Base-by-base conservation (phyloP, 2,888 invertebrate species). In the Eupithecia dodoneata region DNA sequence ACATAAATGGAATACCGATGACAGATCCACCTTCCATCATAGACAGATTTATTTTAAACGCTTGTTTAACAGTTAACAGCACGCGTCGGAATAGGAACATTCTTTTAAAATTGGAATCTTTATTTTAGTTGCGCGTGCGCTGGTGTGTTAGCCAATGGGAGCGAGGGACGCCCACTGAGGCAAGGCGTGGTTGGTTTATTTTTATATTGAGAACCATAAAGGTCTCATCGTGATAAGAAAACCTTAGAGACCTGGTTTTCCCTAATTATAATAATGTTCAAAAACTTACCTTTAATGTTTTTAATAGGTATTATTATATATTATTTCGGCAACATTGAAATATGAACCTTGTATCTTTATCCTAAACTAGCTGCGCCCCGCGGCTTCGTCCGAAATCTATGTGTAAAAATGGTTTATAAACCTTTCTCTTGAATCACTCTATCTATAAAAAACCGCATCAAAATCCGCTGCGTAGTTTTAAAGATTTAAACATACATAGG, bases 31-130 rank as follows among this genome's bases (percentile, higher is more conserved):
- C 86, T 82, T 69, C 66, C 13, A 44, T 69, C 67, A 59, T 63
- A 74, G 66, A 69, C 52, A 44, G 41, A 59, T 78, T 81, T 82
- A 81, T 79, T 80, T 76, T 79, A 74, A 83, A 30, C 30, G 63
- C 63, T 63, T 63, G 63, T 63, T 30, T 30, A 18, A 3, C 10
- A 30, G 30, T 63, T 30, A 84, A 87, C 82, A 84, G 85, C 82
- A 72, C 76, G 81, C 80, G 85, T 76, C 80, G 85, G 86, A 83
- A 86, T 84, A 87, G 86, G 87, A 86, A 86, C 72, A 59, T 72
- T 66, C 63, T 63, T 81, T 80, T 80, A 77, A 81, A 79, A 69
- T 77, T 76, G 70, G 78, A 79, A 76, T 63, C 52, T 71, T 52
- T 76, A 67, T 55, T 71, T 75, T 75, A 47, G 81, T 70, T 85